These are phyloP conservation scores for Peribatodes rhomboidaria DNA, from an alignment of 2,888 invertebrate species.

Conservation along the genomic window DNA sequence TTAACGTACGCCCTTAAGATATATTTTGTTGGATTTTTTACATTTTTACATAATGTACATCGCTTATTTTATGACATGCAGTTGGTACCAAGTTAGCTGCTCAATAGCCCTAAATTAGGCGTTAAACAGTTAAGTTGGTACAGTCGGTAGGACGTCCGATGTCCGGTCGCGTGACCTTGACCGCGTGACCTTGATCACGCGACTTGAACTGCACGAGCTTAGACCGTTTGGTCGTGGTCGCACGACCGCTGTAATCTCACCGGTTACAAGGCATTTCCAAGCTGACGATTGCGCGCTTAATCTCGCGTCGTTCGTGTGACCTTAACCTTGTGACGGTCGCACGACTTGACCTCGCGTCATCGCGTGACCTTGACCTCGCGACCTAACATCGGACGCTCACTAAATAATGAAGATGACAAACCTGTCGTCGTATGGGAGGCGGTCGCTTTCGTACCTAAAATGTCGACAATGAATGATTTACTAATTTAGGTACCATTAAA, in stretches of 20 bases:
- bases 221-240: no score
- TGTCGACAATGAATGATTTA: conserved; percentile 38
- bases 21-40: not conserved
- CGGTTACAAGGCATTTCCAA: no score
- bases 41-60: conserved; percentile 20
- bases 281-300: no score
- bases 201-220: no score
- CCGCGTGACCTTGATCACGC: not conserved
- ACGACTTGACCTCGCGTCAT: no score
- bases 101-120: not conserved
- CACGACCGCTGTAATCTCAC: no score
- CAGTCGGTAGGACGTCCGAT: not conserved
- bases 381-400: not conserved
- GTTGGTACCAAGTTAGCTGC: conserved; percentile 20
- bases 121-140: not conserved
- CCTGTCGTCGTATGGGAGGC: conserved; percentile 76
- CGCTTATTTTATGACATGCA: conserved; percentile 36
- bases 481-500: conserved; percentile 32
- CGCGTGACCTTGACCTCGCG: not conserved
- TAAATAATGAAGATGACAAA: conserved; percentile 60
- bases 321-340: no score
- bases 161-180: not conserved
- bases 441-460: conserved; percentile 71
- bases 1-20: no score
- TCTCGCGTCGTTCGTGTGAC: no score